Base-by-base conservation (phyloP, 2,113 vertebrate genomes). In the Lophochroa leadbeateri region DNA sequence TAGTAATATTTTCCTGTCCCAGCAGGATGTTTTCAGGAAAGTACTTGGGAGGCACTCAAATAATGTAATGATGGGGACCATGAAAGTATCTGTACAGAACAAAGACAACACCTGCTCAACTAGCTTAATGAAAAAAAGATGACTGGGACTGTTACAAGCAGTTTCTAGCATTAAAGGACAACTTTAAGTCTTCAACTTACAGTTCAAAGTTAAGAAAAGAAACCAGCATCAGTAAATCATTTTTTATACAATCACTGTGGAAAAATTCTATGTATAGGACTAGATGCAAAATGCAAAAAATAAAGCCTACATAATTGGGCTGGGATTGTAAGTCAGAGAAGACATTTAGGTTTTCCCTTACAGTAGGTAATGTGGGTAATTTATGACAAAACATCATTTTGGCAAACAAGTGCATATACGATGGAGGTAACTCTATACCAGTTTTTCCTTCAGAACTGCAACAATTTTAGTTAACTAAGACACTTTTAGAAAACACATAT, bases 21-120 rank as follows among this genome's bases (percentile, higher is more conserved):
- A 94, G 65, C 88, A 96, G 82, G 92, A 95, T 85, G 92, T 96
- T 91, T 95, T 94, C 65, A 87, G 69, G 46, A 53, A 92, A 86
- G 80, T 61, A 53, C 86, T 90, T 90, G 60, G 80, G 85, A 96
- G 44, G 76, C 65, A 86, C 77, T 90, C 47, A 17, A 82, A 82
- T 65, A 86, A 46, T 57, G 76, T 57, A 93, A 11, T 37, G 86
- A 91, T 61, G 55, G 44, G 57, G 65, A 61, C 60, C 80, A 69
- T 76, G 72, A 28, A 96, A 86, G 72, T 46, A 91, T 93, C 74
- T 70, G 82, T 16, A 33, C 60, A 93, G 72, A 96, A 91, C 86
- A 95, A 94, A 92, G 88, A 41, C 65, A 89, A 71, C 92, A 95
- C 94, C 95, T 96, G 92, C 81, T 88, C 65, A 28, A n/a, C 47